Evolutionary conservation across 2,797 vertebrate species (phyloP).

Genomic region (Clarias pachynema): DNA sequence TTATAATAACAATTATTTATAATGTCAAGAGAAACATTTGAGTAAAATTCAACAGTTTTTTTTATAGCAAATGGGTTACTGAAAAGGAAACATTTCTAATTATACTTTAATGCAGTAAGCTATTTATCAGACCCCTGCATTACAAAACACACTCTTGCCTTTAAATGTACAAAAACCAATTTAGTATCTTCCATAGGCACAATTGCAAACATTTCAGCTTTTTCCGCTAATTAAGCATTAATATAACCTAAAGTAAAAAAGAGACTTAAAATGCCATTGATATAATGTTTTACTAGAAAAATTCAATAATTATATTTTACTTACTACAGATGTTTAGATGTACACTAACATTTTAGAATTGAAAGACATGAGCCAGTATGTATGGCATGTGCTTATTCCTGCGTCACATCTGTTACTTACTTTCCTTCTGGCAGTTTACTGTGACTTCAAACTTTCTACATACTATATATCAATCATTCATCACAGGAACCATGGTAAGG

Average conservation of each 20-base stretch:
- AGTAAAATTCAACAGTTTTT: background rate
- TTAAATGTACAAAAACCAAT: background rate
- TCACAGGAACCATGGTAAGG: conserved; percentile 54
- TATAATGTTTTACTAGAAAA: conserved; percentile 16
- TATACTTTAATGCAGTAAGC: background rate
- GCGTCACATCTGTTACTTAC: conserved; percentile 43
- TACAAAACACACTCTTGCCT: background rate
- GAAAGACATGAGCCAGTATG: conserved; percentile 56
- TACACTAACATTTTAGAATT: conserved; percentile 46
- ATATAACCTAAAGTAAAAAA: background rate
- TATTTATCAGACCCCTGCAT: background rate
- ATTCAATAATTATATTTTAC: conserved; percentile 53
- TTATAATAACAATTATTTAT: background rate
- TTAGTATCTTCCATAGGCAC: background rate
- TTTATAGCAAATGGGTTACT: background rate
- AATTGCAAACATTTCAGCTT: background rate
- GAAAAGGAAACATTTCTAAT: background rate
- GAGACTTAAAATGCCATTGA: background rate
- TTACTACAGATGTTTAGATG: conserved; percentile 54
- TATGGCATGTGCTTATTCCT: conserved; percentile 61
- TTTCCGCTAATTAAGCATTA: background rate
- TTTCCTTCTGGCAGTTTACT: conserved; percentile 54
- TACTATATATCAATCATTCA: conserved; percentile 40
- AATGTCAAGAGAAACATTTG: background rate
- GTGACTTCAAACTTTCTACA: conserved; percentile 13